Evolutionary conservation across 2,797 vertebrate genomes (phyloP).

Genomic region (Tolypeutes matacus): DNA sequence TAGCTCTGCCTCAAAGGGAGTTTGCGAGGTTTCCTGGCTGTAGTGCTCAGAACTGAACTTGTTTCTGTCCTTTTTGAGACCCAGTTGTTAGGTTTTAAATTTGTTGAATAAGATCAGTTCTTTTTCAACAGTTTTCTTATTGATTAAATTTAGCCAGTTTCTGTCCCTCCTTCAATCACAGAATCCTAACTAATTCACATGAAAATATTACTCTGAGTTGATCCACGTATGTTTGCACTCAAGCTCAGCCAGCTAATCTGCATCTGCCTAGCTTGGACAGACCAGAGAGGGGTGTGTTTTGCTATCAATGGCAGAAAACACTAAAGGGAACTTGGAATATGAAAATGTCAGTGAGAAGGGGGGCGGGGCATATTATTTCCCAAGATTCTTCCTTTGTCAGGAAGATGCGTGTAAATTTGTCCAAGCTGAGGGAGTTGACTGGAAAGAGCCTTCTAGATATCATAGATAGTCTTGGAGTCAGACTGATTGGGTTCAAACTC

Average conservation of each 20-base stretch:
- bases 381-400: neutral
- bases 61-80: neutral
- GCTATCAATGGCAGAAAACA: neutral
- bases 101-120: neutral
- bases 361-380: neutral
- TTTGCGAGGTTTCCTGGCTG: slow-evolving; percentile 13
- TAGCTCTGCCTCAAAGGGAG: neutral
- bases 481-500: neutral
- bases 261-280: neutral
- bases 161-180: neutral
- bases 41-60: neutral
- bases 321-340: neutral
- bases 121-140: neutral
- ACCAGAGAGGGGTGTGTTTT: neutral
- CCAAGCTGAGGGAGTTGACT: neutral
- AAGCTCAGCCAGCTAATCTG: neutral
- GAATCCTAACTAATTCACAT: neutral
- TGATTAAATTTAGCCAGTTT: neutral
- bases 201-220: neutral
- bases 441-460: neutral
- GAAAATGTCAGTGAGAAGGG: neutral
- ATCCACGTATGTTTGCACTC: accelerated
- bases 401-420: neutral
- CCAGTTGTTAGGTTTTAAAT: neutral
- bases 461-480: neutral